Conservation (phyloP, 2,797 vertebrate genomes). For the Syndactyla subalaris region DNA sequence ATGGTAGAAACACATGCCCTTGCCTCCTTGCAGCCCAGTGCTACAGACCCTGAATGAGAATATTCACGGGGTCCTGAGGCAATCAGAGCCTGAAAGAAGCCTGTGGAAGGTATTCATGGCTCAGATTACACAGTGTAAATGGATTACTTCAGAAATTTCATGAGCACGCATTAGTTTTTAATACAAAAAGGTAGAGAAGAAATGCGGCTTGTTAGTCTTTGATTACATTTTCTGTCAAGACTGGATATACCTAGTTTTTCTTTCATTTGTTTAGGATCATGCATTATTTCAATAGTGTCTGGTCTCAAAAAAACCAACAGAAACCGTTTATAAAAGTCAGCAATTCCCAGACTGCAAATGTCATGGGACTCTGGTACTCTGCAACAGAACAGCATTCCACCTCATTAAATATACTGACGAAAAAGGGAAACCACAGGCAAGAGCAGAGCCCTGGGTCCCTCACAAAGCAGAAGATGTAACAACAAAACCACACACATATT, state of each 20-base stretch:
- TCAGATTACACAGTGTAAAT: neutral
- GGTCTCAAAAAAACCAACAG: neutral
- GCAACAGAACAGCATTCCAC: neutral
- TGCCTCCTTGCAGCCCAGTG: neutral
- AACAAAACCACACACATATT: neutral
- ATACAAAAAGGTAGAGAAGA: neutral
- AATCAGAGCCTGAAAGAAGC: neutral
- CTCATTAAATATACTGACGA: neutral
- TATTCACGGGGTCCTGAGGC: neutral
- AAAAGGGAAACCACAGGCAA: neutral
- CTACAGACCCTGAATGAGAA: neutral
- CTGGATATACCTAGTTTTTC: neutral
- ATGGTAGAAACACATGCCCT: neutral
- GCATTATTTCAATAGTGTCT: neutral
- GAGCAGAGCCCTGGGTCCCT: neutral
- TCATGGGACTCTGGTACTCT: neutral
- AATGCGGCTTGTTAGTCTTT: neutral
- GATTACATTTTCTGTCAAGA: neutral
- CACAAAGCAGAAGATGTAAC: neutral
- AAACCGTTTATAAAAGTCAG: neutral
- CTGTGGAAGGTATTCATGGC: neutral
- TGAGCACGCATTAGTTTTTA: rapidly evolving
- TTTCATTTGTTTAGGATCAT: neutral
- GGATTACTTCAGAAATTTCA: neutral
- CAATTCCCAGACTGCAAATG: neutral